Percentiles rank a stretch among this genome's conserved stretches.
These are phyloP conservation scores for Tichodroma muraria DNA, from an alignment of 2,113 vertebrate species.

Conservation along the genomic window DNA sequence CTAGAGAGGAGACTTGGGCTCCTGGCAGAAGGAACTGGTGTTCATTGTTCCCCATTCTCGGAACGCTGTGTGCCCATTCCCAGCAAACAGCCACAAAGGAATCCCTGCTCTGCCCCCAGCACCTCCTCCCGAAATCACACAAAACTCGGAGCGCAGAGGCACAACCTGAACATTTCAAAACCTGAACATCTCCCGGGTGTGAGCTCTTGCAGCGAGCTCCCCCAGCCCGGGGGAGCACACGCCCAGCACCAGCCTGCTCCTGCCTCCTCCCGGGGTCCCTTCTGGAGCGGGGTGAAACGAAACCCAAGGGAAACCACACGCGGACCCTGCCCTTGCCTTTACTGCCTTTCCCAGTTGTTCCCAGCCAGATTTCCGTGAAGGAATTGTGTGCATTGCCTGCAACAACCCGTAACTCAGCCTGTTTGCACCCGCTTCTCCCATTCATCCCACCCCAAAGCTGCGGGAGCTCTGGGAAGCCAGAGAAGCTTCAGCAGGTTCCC, in stretches of 20 bases:
- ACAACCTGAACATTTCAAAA: not conserved
- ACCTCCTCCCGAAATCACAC: not conserved
- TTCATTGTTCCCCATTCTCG: not conserved
- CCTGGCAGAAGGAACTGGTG: not conserved
- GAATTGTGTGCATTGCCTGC: not conserved
- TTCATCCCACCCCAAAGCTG: not conserved
- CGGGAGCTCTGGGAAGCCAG: not conserved
- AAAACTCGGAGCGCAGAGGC: accelerated
- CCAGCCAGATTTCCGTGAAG: not conserved
- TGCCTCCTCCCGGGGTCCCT: not conserved
- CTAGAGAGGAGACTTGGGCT: not conserved
- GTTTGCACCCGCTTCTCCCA: not conserved
- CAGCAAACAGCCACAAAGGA: not conserved
- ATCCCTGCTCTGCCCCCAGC: not conserved
- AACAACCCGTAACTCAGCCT: accelerated
- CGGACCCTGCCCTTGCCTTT: not conserved
- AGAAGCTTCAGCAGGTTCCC: not conserved
- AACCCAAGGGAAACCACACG: not conserved
- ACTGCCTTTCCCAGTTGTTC: not conserved
- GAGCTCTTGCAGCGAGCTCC: not conserved
- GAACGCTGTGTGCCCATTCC: not conserved
- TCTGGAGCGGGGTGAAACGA: not conserved
- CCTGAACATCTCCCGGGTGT: accelerated
- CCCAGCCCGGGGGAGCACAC: not conserved
- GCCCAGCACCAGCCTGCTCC: not conserved